These are phyloP conservation scores for Nyctereutes procyonoides DNA, from an alignment of 2,113 vertebrate species.

Conservation along the genomic window DNA sequence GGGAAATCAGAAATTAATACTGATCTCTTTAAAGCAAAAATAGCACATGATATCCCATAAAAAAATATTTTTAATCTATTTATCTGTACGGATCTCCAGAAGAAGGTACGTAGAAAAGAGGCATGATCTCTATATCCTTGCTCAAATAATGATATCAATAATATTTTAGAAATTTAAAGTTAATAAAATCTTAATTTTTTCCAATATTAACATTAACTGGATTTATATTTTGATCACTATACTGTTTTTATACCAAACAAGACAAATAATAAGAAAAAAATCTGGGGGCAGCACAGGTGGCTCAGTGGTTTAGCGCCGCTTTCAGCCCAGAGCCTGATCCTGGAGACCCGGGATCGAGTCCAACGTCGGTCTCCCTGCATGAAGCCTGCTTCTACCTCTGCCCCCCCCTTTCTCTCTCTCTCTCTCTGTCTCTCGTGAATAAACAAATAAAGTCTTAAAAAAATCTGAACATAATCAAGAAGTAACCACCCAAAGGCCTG, in stretches of 20 bases:
- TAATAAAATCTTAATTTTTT: not conserved
- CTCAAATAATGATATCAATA: not conserved
- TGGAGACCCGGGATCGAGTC: too few species aligned
- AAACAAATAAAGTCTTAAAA: not conserved
- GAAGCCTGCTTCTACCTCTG: too few species aligned
- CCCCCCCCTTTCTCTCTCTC: too few species aligned
- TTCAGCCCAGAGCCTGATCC: too few species aligned
- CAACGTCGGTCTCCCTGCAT: too few species aligned
- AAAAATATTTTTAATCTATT: not conserved
- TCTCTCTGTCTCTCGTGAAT: too few species aligned
- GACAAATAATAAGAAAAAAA: not conserved
- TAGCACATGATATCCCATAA: not conserved
- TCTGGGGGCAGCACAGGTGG: too few species aligned
- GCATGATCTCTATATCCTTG: not conserved
- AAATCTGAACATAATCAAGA: not conserved
- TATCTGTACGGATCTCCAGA: not conserved
- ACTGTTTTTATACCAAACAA: not conserved
- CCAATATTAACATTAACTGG: not conserved
- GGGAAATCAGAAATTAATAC: not conserved
- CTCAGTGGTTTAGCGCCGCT: too few species aligned
- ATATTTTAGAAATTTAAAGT: not conserved
- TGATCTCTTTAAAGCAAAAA: not conserved
- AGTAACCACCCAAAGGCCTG: not conserved
- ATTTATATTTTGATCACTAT: not conserved
- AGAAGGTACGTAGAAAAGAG: not conserved